Percentiles rank a stretch among this genome's conserved stretches.
Evolutionary conservation across 1,140 invertebrate genomes (phyloP).

Genomic region (Vollenhovia emeryi): DNA sequence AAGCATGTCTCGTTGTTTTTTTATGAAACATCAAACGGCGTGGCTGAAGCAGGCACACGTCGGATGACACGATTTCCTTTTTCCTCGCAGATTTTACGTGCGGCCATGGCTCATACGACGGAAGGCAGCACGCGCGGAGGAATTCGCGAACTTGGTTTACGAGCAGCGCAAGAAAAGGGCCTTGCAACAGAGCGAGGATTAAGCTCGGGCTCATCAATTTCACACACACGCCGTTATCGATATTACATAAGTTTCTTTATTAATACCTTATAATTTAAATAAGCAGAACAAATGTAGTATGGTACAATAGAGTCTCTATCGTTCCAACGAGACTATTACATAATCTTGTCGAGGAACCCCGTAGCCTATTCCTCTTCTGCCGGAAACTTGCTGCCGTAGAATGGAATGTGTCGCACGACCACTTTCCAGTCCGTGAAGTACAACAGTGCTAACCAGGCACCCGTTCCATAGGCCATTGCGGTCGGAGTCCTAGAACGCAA

Average conservation of each 20-base stretch:
- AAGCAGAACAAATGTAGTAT: conserved; percentile 24
- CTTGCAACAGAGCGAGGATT: background rate
- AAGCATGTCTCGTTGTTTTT: background rate
- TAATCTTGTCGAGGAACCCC: conserved; percentile 52
- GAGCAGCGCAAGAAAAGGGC: conserved; percentile 1
- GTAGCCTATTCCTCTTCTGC: conserved; percentile 83
- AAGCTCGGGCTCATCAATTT: background rate
- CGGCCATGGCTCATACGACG: accelerated
- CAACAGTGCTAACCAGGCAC: conserved; percentile 85
- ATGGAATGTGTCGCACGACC: conserved; percentile 90
- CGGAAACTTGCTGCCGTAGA: conserved; percentile 91
- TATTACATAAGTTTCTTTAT: background rate
- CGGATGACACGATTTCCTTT: background rate
- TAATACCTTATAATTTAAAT: conserved; percentile 15
- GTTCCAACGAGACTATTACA: conserved; percentile 45
- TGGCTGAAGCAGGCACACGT: background rate
- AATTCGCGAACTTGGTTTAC: conserved; percentile 42
- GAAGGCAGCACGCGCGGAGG: background rate
- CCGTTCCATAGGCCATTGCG: conserved; percentile 87
- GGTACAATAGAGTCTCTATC: conserved; percentile 35
- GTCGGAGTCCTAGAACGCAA: conserved; percentile 86
- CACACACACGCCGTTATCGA: background rate
- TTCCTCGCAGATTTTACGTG: background rate
- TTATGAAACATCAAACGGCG: background rate
- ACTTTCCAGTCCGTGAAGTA: conserved; percentile 93